A percentile compares a stretch with the other conserved stretches of the same genome.
Conservation (phyloP, 2,113 vertebrate species). For the Dicrurus megarhynchus region DNA sequence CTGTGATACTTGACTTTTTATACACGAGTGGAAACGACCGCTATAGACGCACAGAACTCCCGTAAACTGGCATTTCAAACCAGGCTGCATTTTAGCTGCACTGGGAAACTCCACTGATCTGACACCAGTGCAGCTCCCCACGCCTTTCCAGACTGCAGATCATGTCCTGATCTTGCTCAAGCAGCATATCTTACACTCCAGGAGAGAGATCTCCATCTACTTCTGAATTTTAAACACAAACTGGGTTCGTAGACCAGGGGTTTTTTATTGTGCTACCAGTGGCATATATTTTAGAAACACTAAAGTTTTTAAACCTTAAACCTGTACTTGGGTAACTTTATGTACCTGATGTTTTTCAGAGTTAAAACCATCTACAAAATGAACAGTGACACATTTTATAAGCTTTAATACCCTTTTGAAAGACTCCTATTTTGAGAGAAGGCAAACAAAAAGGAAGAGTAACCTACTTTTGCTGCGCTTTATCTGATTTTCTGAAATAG, state of each 20-base stretch:
- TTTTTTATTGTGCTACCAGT: not conserved
- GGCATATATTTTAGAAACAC: not conserved
- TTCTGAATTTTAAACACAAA: not conserved
- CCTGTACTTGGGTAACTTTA: not conserved
- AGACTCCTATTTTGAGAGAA: not conserved
- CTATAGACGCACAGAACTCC: not conserved
- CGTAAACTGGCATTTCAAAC: not conserved
- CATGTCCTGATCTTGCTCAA: not conserved
- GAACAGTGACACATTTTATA: constrained; percentile 9
- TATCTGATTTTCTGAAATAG: not conserved
- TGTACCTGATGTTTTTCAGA: constrained; percentile 9
- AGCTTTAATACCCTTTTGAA: constrained; percentile 6
- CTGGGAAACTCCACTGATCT: not conserved
- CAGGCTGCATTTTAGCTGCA: not conserved
- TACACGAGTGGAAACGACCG: rapidly evolving
- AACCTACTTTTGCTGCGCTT: constrained; percentile 24
- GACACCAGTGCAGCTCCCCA: not conserved
- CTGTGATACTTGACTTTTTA: not conserved
- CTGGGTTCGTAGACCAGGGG: not conserved
- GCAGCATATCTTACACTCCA: not conserved
- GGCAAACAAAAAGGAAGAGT: not conserved
- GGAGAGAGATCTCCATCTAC: not conserved
- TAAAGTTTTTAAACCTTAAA: not conserved
- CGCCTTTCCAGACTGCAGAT: not conserved
- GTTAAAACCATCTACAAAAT: not conserved